Evolutionary conservation across 2,797 vertebrate species (phyloP).

Genomic region (Pseudomugil tenellus): DNA sequence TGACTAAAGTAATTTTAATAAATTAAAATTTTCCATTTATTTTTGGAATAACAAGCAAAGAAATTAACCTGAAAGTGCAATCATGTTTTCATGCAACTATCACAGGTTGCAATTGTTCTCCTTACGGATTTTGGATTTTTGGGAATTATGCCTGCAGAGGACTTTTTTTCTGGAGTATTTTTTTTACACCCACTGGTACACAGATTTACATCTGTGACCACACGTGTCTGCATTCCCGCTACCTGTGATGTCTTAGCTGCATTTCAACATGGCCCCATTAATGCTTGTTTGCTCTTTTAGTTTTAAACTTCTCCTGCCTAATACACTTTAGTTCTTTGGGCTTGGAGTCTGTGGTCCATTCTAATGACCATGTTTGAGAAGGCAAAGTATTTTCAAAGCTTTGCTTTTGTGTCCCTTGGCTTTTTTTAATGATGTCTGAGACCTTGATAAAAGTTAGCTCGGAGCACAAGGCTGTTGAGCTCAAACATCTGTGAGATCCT

Average conservation of each 20-base stretch:
- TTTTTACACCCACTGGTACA: background rate
- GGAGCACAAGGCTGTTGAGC: background rate
- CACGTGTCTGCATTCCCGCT: too few species aligned
- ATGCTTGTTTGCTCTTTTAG: background rate
- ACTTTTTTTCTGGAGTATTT: background rate
- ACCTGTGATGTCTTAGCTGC: background rate
- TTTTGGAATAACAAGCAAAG: background rate
- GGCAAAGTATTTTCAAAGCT: background rate
- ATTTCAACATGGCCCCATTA: background rate
- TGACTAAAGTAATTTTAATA: background rate
- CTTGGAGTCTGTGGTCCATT: background rate
- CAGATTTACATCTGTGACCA: background rate
- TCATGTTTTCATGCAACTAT: background rate
- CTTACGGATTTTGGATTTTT: background rate
- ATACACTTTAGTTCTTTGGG: background rate
- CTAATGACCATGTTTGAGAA: background rate
- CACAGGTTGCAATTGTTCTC: background rate
- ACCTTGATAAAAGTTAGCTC: background rate
- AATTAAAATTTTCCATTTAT: background rate
- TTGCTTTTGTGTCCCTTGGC: background rate
- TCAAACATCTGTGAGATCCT: background rate
- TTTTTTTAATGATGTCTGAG: slow-evolving; percentile 6
- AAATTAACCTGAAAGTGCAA: background rate
- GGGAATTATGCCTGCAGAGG: background rate
- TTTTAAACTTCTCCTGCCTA: background rate